A percentile compares a stretch with the other conserved stretches of the same genome.
phyloP scores from a whole-genome alignment of 2,888 invertebrate species.

The Pycnomerus fuliginosus region DNA sequence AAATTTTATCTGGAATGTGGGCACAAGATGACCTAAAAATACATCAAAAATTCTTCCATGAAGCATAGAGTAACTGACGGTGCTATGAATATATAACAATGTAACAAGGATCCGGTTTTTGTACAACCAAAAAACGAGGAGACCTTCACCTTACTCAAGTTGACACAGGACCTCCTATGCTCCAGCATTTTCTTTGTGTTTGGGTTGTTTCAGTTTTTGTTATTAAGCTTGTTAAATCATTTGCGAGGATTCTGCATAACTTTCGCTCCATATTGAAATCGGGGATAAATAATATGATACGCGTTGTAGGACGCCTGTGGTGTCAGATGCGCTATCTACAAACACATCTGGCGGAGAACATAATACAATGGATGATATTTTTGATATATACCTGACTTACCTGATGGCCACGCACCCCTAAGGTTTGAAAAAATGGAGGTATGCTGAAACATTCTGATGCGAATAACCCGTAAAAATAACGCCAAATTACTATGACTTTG shows the following conservation, averaged over 20 bases:
- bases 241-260: constrained; percentile 27
- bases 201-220: constrained; percentile 23
- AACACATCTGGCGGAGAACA: constrained; percentile 34
- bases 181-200: constrained; percentile 26
- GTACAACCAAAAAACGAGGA: constrained; percentile 26
- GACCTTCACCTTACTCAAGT: constrained; percentile 37
- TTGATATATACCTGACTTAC: constrained; percentile 38
- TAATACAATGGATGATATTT: constrained; percentile 36
- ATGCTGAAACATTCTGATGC: constrained; percentile 1
- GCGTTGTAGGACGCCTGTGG: constrained; percentile 34
- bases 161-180: constrained; percentile 20
- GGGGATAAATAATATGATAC: constrained; percentile 28
- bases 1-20: constrained; percentile 12
- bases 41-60: constrained; percentile 32
- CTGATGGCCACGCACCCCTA: too few relatives aligned
- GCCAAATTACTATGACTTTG: too few relatives aligned
- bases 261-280: constrained; percentile 19
- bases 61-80: constrained; percentile 31
- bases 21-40: constrained; percentile 12
- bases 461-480: constrained; percentile 34
- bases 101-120: constrained; percentile 41
- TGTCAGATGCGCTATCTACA: constrained; percentile 34
- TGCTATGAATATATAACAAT: constrained; percentile 42
- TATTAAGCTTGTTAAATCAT: constrained; percentile 27
- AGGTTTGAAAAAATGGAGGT: not conserved